Base-by-base conservation (phyloP, 2,888 invertebrate species). In the Netelia fuscicornis region DNA sequence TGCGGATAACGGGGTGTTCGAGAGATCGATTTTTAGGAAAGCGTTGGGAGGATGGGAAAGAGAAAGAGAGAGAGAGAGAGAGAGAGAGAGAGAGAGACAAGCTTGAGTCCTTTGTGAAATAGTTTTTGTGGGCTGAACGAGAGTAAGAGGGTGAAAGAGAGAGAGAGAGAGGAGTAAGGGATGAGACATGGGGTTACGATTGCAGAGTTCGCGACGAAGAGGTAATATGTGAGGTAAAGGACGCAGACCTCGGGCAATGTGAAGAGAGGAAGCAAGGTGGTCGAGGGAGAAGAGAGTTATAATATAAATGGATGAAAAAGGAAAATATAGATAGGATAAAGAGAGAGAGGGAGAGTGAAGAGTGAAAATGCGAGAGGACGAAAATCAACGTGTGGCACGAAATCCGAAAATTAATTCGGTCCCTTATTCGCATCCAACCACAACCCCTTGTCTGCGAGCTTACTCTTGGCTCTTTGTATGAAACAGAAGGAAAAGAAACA, bases 381-480 rank as follows among this genome's bases (percentile, higher is more conserved):
- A 6, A 54, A 78, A 74, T 83, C 42, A 58, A 70, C 30, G 30
- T 48, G 56, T 67, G 44, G 68, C 25, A 44, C 60, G 79, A 30
- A 83, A 82, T 65, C 30, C 83, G 78, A 83, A 79, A 83, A 78
- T 83, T 83, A 78, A 68, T 79, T 83, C 78, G 68, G 52, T 68
- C 67, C 13, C 68, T 70, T 79, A 30, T 54, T 5, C 68, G 10
- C 44, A 67, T 52, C 42, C 75, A 75, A 62, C 78, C 37, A 42
- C 44, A 62, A 70, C 9, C 23, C 25, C 58, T 74, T 68, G 42
- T 68, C 67, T 44, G 20, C 30, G 25, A 72, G 23, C 2, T 25
- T 25, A 25, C 25, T 30, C 5, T 30, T 5, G 2, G 30, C 30
- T 30, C 30, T 30, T 30, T 30, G 30, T 30, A 30, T 5, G 30